A percentile compares a stretch with the other conserved stretches of the same genome.
Conservation (phyloP, 2,113 vertebrate species). For the Eubucco bourcierii region DNA sequence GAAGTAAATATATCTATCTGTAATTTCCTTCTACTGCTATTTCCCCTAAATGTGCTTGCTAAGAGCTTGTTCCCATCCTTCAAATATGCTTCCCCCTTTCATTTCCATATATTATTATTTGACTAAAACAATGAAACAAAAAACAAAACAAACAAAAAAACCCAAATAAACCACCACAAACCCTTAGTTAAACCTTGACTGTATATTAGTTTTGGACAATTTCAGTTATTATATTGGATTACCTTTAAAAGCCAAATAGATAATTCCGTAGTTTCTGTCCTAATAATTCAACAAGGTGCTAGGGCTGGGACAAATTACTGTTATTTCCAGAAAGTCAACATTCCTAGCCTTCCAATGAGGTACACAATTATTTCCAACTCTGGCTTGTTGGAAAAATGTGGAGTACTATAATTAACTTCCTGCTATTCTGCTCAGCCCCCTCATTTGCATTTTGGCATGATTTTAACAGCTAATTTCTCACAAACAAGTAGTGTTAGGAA, state of each 20-base stretch:
- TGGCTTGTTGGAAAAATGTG: background rate
- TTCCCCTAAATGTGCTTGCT: background rate
- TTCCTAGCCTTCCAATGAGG: background rate
- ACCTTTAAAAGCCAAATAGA: background rate
- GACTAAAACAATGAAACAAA: background rate
- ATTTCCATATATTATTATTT: background rate
- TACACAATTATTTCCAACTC: background rate
- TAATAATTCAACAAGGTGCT: background rate
- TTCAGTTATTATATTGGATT: background rate
- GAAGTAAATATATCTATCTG: background rate
- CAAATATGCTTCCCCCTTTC: background rate
- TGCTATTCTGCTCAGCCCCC: conserved; percentile 9
- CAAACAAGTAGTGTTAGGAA: conserved; percentile 31
- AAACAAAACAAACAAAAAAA: background rate
- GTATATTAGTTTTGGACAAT: background rate
- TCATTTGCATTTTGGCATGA: conserved; percentile 59
- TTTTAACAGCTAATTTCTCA: conserved; percentile 49
- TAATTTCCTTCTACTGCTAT: background rate
- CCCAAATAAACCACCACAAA: background rate
- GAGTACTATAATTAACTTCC: conserved; percentile 30
- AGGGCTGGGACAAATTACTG: background rate
- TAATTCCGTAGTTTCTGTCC: background rate
- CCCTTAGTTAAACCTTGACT: background rate
- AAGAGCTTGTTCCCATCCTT: background rate
- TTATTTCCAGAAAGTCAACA: background rate